Evolutionary conservation across 2,888 invertebrate genomes (phyloP).

Genomic region (Volucella inanis): DNA sequence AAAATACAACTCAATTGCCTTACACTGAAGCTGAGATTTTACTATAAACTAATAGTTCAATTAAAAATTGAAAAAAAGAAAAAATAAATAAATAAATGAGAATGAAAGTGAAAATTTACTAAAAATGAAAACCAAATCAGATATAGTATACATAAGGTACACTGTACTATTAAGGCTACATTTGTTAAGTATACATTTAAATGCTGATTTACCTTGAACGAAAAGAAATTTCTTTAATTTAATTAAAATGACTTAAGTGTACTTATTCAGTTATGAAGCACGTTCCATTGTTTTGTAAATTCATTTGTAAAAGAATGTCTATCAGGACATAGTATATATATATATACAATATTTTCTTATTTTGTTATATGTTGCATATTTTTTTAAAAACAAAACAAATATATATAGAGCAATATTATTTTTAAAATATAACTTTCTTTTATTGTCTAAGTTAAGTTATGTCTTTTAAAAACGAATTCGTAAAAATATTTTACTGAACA

Average conservation of each 20-base stretch:
- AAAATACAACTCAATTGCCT: conserved; percentile 60
- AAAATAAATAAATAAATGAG: too few relatives aligned
- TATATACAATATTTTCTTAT: conserved; percentile 51
- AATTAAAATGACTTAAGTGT: conserved; percentile 36
- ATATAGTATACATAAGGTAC: conserved; percentile 32
- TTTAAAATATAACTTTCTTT: conserved; percentile 29
- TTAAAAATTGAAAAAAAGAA: too few relatives aligned
- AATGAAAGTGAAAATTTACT: conserved; percentile 8
- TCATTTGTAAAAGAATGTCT: conserved; percentile 49
- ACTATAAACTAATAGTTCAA: conserved; percentile 3
- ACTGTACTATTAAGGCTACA: conserved; percentile 46
- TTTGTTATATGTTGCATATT: conserved; percentile 65
- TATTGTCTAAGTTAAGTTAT: background rate
- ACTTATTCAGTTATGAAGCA: conserved; percentile 63
- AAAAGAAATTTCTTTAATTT: conserved; percentile 3
- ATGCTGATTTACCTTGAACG: conserved; percentile 29
- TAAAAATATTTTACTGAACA: too few relatives aligned
- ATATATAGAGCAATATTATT: conserved; percentile 66
- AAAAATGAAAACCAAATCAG: conserved; percentile 15
- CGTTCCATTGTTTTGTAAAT: conserved; percentile 71
- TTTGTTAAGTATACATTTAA: conserved; percentile 13
- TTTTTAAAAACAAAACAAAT: conserved; percentile 1
- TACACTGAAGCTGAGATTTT: conserved; percentile 66
- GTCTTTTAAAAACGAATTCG: too few relatives aligned
- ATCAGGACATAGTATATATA: conserved; percentile 20